Evolutionary conservation across 2,888 invertebrate genomes (phyloP).

Genomic region (Leuctra nigra): DNA sequence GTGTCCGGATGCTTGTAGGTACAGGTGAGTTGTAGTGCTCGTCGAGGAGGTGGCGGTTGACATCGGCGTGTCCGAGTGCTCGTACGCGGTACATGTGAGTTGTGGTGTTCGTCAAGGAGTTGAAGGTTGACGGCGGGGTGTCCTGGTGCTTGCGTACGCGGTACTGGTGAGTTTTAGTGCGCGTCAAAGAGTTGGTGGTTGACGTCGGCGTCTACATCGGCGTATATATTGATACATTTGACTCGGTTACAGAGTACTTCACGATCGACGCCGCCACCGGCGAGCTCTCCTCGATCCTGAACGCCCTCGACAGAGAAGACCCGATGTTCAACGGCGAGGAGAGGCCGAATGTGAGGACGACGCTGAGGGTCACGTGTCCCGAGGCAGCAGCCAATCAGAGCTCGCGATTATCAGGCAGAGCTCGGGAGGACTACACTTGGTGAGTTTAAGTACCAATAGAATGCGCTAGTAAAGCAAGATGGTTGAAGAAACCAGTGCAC

Average conservation of each 20-base stretch:
- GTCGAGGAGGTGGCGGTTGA: not conserved
- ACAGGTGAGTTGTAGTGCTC: not conserved
- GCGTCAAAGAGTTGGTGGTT: not conserved
- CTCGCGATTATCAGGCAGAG: not conserved
- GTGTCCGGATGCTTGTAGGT: too few relatives aligned
- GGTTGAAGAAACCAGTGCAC: too few relatives aligned
- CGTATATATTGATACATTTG: not conserved
- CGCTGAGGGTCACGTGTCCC: not conserved
- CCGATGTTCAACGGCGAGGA: constrained; percentile 44
- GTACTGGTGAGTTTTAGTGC: not conserved
- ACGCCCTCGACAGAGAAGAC: constrained; percentile 44
- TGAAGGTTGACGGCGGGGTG: not conserved
- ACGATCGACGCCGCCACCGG: not conserved
- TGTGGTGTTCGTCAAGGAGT: too few relatives aligned
- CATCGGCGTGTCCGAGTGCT: not conserved
- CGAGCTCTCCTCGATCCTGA: constrained; percentile 14
- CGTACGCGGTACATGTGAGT: not conserved
- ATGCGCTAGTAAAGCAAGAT: too few relatives aligned
- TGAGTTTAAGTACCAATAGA: not conserved
- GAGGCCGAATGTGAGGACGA: constrained; percentile 44
- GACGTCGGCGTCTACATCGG: not conserved
- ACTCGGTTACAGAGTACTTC: not conserved
- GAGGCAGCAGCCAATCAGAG: not conserved
- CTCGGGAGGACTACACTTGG: not conserved
- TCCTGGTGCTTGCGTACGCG: too few relatives aligned